Evolutionary conservation across 1,140 invertebrate genomes (phyloP), one percentile per base, ranked within the genome.

Genomic region (Drosophila prosaltans): DNA sequence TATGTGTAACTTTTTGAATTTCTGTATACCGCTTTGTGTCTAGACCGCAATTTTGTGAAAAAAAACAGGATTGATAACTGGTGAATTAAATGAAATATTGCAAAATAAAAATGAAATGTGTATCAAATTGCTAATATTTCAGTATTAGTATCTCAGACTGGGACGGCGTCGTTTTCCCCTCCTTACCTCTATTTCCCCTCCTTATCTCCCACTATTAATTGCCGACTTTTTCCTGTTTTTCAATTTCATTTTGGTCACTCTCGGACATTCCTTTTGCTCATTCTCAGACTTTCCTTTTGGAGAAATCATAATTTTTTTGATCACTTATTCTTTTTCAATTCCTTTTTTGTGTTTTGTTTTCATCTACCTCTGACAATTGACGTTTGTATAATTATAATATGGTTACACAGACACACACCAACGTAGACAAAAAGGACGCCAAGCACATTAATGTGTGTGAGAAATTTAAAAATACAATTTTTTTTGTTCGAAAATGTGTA

Each of bases 21-120:
- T 88, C 84, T 88, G 72, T 88, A 88, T 89, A 88, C 86, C 83
- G 83, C 83, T 89, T 76, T 89, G 67, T 71, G 79, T 68, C 73
- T 69, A 69, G 85, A 65, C 64, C 63, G 59, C 55, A 58, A 43
- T 57, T 74, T 39, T 76, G 80, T 79, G 51, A 68, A 54, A 43
- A 16, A 66, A 64, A 41, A 63, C 21, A 66, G 74, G 71, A 78
- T 11, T 45, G 6, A 54, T 10, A 55, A 61, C 45, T 78, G 68
- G 80, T 77, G 70, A 10, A 65, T 66, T 11, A 32, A 48, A 28
- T 24, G 21, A 26, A 43, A 58, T 55, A 28, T 40, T 67, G 51
- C n/a, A 59, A 55, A 54, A 48, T 58, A 39, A 45, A 30, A 70
- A 39, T 45, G 55, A 39, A 32, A 28, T 54, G 48, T 72, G 67